Base-by-base conservation (phyloP, 2,113 vertebrate genomes). In the Centropus bengalensis region DNA sequence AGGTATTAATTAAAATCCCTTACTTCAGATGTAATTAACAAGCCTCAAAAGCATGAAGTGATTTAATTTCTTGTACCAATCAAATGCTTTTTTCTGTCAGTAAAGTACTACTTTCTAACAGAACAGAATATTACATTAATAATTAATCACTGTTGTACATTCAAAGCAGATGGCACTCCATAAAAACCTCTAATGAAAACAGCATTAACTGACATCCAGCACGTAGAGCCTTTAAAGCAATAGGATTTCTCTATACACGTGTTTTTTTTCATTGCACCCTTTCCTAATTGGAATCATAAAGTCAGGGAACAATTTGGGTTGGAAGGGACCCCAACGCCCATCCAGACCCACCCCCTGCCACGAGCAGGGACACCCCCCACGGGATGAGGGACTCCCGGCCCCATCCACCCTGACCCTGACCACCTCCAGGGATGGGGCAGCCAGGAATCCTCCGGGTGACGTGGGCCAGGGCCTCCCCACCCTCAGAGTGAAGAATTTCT, bases 31-130 rank as follows among this genome's bases (percentile, higher is more conserved):
- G 79, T 60, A 91, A 94, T 94, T 95, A 88, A 89, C 44, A 93
- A 82, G 49, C 9, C n/a, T 96, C 79, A 76, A n/a, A 94, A 85
- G 45, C 30, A 82, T 55, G 69, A 75, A 95, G 59, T 24, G 24
- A 89, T 94, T 94, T 93, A 82, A 84, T 82, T 87, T 95, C 30
- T 55, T 76, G 11, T 85, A 91, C 60, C 49, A 94, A 79, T 56
- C 44, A 91, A 95, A 68, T 58, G 45, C 40, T 82, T 9, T 60
- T 93, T 93, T 82, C 70, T 91, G 40, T 62, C 68, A 84, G 56
- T 68, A 73, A 52, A 86, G 28, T 22, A 78, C 71, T 82, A 42
- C 77, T 81, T 58, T 94, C 60, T 86, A 75, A 56, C 54, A 92
- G 67, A 75, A 56, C 54, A 92, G 67, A 38, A 62, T 12, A 76